phyloP scores from a whole-genome alignment of 92 coral and sea anemone genomes.

The Paramuricea clavata region DNA sequence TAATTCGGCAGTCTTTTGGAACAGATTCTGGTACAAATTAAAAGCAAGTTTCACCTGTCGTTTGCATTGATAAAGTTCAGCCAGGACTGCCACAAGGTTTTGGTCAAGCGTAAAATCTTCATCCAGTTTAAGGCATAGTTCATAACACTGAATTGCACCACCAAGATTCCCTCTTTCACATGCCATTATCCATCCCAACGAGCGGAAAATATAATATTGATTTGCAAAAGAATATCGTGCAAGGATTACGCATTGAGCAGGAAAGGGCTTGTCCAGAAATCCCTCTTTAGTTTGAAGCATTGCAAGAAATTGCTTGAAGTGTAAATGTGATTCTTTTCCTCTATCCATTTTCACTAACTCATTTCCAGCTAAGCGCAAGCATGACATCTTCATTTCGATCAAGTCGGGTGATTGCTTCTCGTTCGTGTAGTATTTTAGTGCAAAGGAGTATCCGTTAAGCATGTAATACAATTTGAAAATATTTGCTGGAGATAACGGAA shows the following conservation, averaged over 20 bases:
- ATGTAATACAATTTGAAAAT: background rate
- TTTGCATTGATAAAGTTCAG: too few relatives aligned
- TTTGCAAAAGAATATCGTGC: background rate
- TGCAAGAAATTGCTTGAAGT: background rate
- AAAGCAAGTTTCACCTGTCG: too few relatives aligned
- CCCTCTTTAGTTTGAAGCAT: slow-evolving; percentile 2
- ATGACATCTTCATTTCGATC: background rate
- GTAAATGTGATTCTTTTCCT: background rate
- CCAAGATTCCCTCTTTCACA: too few relatives aligned
- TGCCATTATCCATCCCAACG: slow-evolving; percentile 18
- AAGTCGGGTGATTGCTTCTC: background rate
- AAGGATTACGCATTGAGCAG: background rate
- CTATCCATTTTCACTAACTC: background rate
- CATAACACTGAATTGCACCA: too few relatives aligned
- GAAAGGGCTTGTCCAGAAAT: slow-evolving; percentile 3
- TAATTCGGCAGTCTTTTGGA: too few relatives aligned
- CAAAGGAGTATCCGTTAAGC: background rate
- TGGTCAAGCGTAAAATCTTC: too few relatives aligned
- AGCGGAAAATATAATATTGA: background rate
- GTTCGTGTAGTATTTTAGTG: background rate
- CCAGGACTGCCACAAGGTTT: too few relatives aligned
- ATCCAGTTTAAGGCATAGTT: too few relatives aligned
- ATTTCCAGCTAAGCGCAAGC: slow-evolving; percentile 6
- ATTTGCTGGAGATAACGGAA: background rate
- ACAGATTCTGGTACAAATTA: too few relatives aligned